Conservation (phyloP, 2,888 invertebrate genomes). For the Taenaris catops region DNA sequence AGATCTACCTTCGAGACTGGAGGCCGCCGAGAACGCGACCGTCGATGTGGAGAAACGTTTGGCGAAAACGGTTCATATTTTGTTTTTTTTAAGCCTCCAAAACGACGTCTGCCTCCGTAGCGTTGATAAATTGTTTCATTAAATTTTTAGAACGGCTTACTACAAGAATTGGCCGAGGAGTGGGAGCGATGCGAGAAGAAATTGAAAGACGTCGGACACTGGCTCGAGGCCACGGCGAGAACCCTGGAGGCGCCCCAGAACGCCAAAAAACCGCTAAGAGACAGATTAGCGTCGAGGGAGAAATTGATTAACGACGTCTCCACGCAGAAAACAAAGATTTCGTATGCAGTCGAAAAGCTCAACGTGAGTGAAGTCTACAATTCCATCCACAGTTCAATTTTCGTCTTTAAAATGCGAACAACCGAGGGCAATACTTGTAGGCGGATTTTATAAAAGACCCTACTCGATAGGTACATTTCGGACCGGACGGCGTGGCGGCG, state of each 20-base stretch:
- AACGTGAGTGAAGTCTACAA: constrained; percentile 80
- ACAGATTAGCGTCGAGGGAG: constrained; percentile 91
- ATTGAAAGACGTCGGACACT: constrained; percentile 91
- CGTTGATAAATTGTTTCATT: too few relatives aligned
- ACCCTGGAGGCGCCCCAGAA: constrained; percentile 89
- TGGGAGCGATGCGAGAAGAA: constrained; percentile 98
- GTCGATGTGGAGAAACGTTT: constrained; percentile 91
- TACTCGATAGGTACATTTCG: constrained; percentile 96
- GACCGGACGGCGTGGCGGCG: constrained; percentile 91
- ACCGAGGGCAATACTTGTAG: too few relatives aligned
- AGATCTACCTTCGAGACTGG: constrained; percentile 90
- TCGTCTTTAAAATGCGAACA: too few relatives aligned
- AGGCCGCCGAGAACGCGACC: constrained; percentile 92
- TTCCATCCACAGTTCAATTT: too few relatives aligned
- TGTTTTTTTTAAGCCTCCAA: too few relatives aligned
- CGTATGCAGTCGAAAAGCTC: constrained; percentile 93
- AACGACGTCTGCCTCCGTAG: too few relatives aligned
- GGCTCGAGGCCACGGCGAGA: constrained; percentile 92
- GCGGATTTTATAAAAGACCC: too few relatives aligned
- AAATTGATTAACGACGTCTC: constrained; percentile 92
- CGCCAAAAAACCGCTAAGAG: constrained; percentile 92
- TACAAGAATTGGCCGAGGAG: constrained; percentile 95
- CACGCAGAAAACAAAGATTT: constrained; percentile 94
- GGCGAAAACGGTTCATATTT: constrained; percentile 89
- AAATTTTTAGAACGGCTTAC: constrained; percentile 87